phyloP scores from a whole-genome alignment of 2,888 invertebrate genomes.

The Dusona sp. region DNA sequence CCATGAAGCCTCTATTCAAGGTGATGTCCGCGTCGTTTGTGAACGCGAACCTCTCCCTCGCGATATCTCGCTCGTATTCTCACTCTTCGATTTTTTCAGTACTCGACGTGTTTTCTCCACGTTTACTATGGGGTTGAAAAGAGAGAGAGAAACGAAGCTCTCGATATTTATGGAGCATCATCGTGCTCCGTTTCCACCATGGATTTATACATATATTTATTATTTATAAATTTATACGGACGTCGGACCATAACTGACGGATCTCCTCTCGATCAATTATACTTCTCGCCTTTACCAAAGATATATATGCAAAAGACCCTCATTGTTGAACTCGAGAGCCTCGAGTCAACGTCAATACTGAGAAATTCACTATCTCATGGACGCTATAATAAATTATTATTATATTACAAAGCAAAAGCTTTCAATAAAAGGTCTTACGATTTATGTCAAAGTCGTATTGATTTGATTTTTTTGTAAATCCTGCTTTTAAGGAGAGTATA shows the following conservation, averaged over 20 bases:
- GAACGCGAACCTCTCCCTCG: conserved; percentile 43
- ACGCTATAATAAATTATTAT: conserved; percentile 31
- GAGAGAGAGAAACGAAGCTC: conserved; percentile 36
- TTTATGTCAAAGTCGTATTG: not conserved
- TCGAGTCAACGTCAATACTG: conserved; percentile 53
- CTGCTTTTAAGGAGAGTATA: not conserved
- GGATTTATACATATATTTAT: conserved; percentile 26
- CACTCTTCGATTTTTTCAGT: conserved; percentile 62
- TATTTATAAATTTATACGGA: conserved; percentile 18
- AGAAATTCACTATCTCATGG: conserved; percentile 37
- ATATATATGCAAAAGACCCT: conserved; percentile 47
- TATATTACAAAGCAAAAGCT: not conserved
- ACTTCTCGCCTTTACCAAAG: conserved; percentile 55
- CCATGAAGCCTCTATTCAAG: conserved; percentile 61
- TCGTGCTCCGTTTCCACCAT: conserved; percentile 38
- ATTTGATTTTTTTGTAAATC: not conserved
- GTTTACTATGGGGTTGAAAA: conserved; percentile 3
- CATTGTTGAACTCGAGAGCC: conserved; percentile 57
- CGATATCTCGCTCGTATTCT: conserved; percentile 44
- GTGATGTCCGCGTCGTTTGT: conserved; percentile 65
- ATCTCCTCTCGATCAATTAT: conserved; percentile 72
- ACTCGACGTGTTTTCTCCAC: conserved; percentile 56
- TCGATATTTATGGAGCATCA: conserved; percentile 68
- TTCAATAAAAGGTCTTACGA: not conserved
- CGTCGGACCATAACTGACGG: conserved; percentile 67